Evolutionary conservation across 2,113 vertebrate species (phyloP).

Genomic region (Antechinus flavipes): DNA sequence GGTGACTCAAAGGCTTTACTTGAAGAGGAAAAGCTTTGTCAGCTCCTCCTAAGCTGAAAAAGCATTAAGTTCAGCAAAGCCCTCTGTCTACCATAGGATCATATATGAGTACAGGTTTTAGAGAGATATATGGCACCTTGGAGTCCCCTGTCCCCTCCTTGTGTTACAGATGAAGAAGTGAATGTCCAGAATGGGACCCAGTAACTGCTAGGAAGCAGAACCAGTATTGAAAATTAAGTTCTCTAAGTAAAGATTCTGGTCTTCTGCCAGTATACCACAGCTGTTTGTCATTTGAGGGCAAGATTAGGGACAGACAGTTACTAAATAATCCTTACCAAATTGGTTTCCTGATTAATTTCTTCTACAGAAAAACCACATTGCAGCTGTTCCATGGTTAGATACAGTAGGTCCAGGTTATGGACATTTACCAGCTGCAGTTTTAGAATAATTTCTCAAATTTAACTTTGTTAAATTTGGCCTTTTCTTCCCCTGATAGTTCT

Average conservation of each 20-base stretch:
- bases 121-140: neutral
- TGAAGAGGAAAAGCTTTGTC: neutral
- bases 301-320: neutral
- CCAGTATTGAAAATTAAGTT: neutral
- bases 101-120: neutral
- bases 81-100: neutral
- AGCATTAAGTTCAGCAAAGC: neutral
- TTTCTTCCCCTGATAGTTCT: neutral
- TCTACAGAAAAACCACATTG: neutral
- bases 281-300: slow-evolving; percentile 1
- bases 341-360: slow-evolving; percentile 3
- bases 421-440: neutral
- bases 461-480: neutral
- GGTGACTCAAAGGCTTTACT: neutral
- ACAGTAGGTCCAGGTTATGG: neutral
- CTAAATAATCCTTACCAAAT: neutral
- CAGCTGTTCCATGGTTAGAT: neutral
- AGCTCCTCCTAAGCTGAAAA: neutral
- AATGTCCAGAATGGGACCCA: neutral
- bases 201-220: neutral
- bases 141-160: neutral
- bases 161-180: neutral
- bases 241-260: neutral
- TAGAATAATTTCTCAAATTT: neutral
- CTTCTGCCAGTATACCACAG: neutral